Evolutionary conservation across 2,113 vertebrate genomes (phyloP).

Genomic region (Hydrolagus affinis): DNA sequence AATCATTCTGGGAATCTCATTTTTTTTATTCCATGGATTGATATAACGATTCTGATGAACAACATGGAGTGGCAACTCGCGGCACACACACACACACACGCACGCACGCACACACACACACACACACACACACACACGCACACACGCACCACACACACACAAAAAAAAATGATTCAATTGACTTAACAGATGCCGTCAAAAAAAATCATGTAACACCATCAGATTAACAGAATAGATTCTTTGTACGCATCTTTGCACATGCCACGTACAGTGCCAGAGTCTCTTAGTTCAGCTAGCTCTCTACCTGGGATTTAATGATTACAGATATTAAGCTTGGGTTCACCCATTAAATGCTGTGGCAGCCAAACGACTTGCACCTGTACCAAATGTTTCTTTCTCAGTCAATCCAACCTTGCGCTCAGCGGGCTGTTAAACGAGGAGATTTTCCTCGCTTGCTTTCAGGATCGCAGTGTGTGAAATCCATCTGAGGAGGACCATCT

Average conservation of each 20-base stretch:
- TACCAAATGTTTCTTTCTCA: background rate
- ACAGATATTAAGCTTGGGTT: background rate
- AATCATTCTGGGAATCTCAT: no score
- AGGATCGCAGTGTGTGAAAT: background rate
- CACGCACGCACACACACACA: no score
- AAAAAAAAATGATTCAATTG: no score
- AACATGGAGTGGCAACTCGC: no score
- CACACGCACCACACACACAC: no score
- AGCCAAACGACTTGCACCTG: background rate
- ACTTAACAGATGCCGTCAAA: no score
- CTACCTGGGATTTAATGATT: constrained; percentile 10
- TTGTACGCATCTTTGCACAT: constrained; percentile 6
- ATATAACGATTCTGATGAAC: no score
- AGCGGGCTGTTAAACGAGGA: background rate
- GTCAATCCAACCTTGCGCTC: background rate
- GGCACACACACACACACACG: no score
- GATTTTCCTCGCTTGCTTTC: background rate
- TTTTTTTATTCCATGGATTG: no score
- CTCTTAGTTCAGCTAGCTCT: background rate
- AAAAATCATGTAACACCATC: background rate
- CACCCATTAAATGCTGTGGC: background rate
- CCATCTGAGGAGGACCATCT: background rate
- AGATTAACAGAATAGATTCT: constrained; percentile 2
- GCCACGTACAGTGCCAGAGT: background rate
- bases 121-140: no score